phyloP scores from a whole-genome alignment of 2,797 vertebrate species.

The Paramormyrops hopkinsi region DNA sequence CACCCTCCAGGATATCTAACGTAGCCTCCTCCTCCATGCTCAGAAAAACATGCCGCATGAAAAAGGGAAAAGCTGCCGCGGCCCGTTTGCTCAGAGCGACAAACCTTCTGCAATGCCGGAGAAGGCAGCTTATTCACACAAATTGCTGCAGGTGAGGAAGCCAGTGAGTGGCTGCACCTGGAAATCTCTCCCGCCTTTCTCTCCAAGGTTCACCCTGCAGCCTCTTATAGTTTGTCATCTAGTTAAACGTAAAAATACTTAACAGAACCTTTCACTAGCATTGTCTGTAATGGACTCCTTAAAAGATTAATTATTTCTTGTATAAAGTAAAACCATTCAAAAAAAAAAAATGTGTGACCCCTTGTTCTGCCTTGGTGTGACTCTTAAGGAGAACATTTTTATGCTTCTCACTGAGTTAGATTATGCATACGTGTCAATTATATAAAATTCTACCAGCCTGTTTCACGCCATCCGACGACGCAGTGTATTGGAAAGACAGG shows the following conservation, averaged over 20 bases:
- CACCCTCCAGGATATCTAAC: constrained; percentile 41
- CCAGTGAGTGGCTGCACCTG: constrained; percentile 49
- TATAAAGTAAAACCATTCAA: not conserved
- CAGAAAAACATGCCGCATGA: not conserved
- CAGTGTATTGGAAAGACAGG: not conserved
- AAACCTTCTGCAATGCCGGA: constrained; percentile 2
- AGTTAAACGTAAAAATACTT: not conserved
- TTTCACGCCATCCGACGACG: not conserved
- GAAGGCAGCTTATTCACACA: constrained; percentile 29
- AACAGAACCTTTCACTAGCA: not conserved
- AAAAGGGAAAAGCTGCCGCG: constrained; percentile 9
- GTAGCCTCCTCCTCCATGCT: constrained; percentile 32
- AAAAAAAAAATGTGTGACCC: not conserved
- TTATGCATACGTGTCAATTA: not conserved
- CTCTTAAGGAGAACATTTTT: not conserved
- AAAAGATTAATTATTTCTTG: not conserved
- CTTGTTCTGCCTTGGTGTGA: not conserved
- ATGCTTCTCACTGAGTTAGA: not conserved
- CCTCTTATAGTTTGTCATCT: not conserved
- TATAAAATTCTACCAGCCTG: not conserved
- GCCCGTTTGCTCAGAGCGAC: not conserved
- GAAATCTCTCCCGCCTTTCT: constrained; percentile 29
- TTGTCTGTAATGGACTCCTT: not conserved
- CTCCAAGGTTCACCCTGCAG: constrained; percentile 42
- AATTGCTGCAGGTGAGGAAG: constrained; percentile 50